phyloP scores from a whole-genome alignment of 1,140 invertebrate species.

The Cyrtorhinus lividipennis region DNA sequence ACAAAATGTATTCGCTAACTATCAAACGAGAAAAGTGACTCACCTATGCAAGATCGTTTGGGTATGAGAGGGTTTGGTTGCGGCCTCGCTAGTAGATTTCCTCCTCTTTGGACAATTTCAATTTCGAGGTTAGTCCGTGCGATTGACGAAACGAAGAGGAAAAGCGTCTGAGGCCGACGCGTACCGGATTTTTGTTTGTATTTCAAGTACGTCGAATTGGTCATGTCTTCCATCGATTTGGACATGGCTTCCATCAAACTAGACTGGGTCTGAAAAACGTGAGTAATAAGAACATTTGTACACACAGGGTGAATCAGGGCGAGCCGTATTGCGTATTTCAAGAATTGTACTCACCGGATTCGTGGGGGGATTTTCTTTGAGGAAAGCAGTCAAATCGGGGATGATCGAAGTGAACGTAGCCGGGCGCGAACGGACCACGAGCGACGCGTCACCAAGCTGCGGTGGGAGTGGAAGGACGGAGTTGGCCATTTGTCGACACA shows the following conservation, averaged over 20 bases:
- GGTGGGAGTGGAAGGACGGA: constrained; percentile 78
- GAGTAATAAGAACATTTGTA: constrained; percentile 12
- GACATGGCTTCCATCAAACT: constrained; percentile 62
- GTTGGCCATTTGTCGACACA: constrained; percentile 87
- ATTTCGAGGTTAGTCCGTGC: constrained; percentile 85
- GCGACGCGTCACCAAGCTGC: constrained; percentile 50
- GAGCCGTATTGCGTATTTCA: constrained; percentile 7
- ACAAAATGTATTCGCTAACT: neutral
- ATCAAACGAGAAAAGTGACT: constrained; percentile 26
- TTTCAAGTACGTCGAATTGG: constrained; percentile 54
- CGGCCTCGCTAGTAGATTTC: constrained; percentile 46
- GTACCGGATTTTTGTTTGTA: constrained; percentile 38
- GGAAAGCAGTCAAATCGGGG: constrained; percentile 43
- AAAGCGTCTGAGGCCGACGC: constrained; percentile 52
- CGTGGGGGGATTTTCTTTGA: constrained; percentile 46
- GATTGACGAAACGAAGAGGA: constrained; percentile 80
- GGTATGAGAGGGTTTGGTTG: constrained; percentile 45
- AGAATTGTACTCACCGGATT: constrained; percentile 24
- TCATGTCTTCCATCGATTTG: constrained; percentile 88
- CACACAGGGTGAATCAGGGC: neutral
- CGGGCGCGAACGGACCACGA: constrained; percentile 39
- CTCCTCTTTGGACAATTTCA: constrained; percentile 73
- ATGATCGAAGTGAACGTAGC: constrained; percentile 38
- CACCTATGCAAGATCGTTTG: constrained; percentile 75
- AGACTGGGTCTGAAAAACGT: constrained; percentile 36